phyloP scores from a whole-genome alignment of 2,888 invertebrate genomes.

The Mesorhabditis belari region DNA sequence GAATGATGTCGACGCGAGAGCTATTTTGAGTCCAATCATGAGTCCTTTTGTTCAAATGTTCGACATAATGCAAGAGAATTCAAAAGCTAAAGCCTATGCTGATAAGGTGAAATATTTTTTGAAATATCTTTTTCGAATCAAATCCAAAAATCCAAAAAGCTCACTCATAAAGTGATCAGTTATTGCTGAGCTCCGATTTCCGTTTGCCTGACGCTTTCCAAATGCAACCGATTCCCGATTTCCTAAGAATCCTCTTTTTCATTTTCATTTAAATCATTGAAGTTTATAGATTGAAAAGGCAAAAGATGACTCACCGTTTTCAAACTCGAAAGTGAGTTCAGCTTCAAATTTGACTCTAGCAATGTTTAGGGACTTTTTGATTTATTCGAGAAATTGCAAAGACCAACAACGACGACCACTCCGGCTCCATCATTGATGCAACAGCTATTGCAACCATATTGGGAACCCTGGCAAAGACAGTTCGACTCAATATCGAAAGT shows the following conservation, averaged over 20 bases:
- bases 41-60: conserved; percentile 38
- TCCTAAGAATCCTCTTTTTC: background rate
- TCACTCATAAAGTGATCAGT: conserved; percentile 10
- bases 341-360: conserved; percentile 6
- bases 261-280: background rate
- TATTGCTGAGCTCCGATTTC: background rate
- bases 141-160: no score
- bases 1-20: conserved; percentile 34
- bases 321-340: background rate
- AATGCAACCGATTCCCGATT: background rate
- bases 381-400: conserved; percentile 25
- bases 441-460: conserved; percentile 34
- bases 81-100: conserved; percentile 23
- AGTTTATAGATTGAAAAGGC: background rate
- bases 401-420: conserved; percentile 32
- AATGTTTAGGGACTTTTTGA: conserved; percentile 12
- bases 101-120: no score
- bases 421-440: conserved; percentile 32
- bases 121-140: no score
- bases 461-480: conserved; percentile 36
- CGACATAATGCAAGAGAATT: conserved; percentile 34
- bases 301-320: background rate
- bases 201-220: background rate
- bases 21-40: conserved; percentile 38
- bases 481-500: conserved; percentile 26